phyloP scores from a whole-genome alignment of 2,113 vertebrate species.

The Eclectus roratus region DNA sequence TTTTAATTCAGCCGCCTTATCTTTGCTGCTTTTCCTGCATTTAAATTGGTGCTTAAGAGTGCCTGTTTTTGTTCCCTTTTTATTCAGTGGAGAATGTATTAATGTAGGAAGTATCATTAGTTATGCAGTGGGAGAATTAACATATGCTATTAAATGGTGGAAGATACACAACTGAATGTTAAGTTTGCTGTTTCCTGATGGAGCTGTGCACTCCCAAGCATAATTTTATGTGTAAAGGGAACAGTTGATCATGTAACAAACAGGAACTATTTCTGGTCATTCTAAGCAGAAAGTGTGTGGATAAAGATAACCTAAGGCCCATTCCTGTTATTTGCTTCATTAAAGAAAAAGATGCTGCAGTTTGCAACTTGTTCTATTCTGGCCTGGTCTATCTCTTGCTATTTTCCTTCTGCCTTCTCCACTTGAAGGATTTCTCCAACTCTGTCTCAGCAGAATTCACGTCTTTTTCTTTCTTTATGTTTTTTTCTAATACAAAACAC shows the following conservation, averaged over 20 bases:
- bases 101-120: not conserved
- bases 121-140: not conserved
- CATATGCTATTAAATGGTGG: not conserved
- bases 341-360: not conserved
- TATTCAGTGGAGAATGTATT: not conserved
- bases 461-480: not conserved
- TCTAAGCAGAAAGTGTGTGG: not conserved
- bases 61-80: not conserved
- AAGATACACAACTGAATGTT: not conserved
- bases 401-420: not conserved
- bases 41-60: not conserved
- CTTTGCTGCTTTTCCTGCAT: not conserved
- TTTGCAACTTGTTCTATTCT: not conserved
- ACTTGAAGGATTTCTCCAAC: not conserved
- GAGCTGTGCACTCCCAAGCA: not conserved
- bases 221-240: not conserved
- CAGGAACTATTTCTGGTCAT: not conserved
- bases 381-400: not conserved
- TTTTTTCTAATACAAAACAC: not conserved
- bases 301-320: not conserved
- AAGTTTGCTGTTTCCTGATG: not conserved
- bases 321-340: not conserved
- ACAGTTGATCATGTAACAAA: not conserved
- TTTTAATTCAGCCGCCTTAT: not conserved
- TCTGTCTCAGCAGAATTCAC: not conserved